phyloP scores from a whole-genome alignment of 2,113 vertebrate genomes.

The Cervus canadensis region DNA sequence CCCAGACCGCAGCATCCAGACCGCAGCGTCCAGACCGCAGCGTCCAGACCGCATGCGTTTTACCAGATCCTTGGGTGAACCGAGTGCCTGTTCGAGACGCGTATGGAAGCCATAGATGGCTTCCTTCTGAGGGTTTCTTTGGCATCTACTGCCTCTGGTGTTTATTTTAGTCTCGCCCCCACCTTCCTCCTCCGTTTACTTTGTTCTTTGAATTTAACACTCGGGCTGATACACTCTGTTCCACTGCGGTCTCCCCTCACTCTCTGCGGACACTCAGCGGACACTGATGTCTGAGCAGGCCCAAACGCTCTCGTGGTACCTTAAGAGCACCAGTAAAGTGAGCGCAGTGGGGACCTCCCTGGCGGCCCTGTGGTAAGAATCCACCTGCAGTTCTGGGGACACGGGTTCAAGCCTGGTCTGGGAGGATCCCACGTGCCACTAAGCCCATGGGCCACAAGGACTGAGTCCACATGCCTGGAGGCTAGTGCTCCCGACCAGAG shows the following conservation, averaged over 20 bases:
- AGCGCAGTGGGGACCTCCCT: background rate
- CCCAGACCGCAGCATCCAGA: too few relatives aligned
- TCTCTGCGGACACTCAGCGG: background rate
- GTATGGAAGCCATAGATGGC: fast-evolving
- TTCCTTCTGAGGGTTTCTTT: background rate
- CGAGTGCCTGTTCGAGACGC: fast-evolving
- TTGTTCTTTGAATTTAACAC: background rate
- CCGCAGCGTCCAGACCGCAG: too few relatives aligned
- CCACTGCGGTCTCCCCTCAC: background rate
- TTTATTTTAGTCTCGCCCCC: background rate
- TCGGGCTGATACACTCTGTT: background rate
- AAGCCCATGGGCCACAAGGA: too few relatives aligned
- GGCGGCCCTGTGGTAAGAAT: background rate
- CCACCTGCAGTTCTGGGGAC: background rate
- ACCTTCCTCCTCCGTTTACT: background rate
- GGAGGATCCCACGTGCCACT: background rate
- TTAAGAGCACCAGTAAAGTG: background rate
- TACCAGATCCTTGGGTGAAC: background rate
- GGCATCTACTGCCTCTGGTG: background rate
- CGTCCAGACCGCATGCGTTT: fast-evolving
- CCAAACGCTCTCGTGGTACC: background rate
- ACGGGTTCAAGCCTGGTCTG: background rate
- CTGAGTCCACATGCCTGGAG: too few relatives aligned
- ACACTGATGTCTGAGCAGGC: background rate
- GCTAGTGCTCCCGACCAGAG: background rate